Percentiles rank a stretch among this genome's conserved stretches.
Evolutionary conservation across 2,888 invertebrate species (phyloP).

Genomic region (Harpalus rubripes): DNA sequence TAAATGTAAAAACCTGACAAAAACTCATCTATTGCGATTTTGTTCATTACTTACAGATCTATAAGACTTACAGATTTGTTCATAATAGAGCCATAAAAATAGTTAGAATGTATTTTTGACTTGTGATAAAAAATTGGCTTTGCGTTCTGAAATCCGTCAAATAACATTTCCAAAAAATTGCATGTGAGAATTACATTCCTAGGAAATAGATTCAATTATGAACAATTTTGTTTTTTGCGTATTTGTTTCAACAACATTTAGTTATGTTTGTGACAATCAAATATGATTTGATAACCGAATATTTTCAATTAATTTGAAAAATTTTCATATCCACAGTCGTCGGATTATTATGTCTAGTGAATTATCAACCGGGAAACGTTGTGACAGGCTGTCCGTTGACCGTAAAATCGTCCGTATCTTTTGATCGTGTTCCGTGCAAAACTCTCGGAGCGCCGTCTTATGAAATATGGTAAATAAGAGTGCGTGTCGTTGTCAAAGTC

Average conservation of each 20-base stretch:
- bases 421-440: constrained; percentile 20
- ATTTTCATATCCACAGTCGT: not conserved
- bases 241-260: not conserved
- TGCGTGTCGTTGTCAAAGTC: constrained; percentile 43
- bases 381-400: constrained; percentile 31
- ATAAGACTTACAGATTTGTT: too few species aligned
- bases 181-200: too few species aligned
- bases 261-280: not conserved
- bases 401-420: constrained; percentile 49
- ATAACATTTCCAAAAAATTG: too few species aligned
- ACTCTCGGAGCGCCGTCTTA: not conserved
- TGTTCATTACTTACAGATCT: too few species aligned
- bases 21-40: too few species aligned
- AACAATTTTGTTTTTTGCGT: too few species aligned
- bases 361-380: constrained; percentile 27
- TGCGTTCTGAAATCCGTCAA: too few species aligned
- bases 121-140: too few species aligned
- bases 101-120: too few species aligned
- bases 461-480: constrained; percentile 45
- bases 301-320: not conserved
- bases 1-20: too few species aligned
- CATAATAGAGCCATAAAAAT: too few species aligned
- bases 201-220: too few species aligned
- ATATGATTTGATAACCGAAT: not conserved
- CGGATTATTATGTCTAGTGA: constrained; percentile 24